phyloP scores from a whole-genome alignment of 1,140 invertebrate genomes.

The Caenorhabditis tropicalis region DNA sequence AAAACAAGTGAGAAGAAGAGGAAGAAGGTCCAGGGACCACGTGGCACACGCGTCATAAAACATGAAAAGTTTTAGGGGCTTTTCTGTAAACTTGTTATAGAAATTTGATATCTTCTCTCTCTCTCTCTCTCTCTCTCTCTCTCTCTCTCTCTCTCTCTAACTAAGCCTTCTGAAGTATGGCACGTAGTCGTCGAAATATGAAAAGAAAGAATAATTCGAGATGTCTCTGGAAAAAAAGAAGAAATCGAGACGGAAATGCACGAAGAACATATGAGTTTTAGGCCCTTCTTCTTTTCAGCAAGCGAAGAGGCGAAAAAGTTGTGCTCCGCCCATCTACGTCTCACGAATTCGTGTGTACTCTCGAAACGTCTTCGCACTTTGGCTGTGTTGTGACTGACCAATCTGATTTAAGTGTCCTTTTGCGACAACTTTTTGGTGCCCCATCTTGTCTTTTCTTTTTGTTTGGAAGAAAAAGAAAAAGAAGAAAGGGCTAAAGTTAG shows the following conservation, averaged over 20 bases:
- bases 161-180: background rate
- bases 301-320: conserved; percentile 7
- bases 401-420: conserved; percentile 41
- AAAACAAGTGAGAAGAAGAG: too few species aligned
- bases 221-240: background rate
- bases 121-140: background rate
- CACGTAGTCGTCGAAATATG: background rate
- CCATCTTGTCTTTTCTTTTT: background rate
- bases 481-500: background rate
- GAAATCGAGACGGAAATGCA: conserved; percentile 5
- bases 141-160: background rate
- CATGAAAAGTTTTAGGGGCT: background rate
- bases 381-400: conserved; percentile 22
- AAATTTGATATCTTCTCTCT: background rate
- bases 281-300: background rate
- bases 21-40: background rate
- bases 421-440: background rate
- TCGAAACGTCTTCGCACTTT: background rate
- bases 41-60: conserved; percentile 28
- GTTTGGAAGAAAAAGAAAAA: background rate
- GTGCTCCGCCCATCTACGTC: background rate
- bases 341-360: background rate
- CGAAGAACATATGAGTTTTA: background rate
- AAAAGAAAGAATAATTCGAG: background rate
- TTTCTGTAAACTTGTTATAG: conserved; percentile 21